Conservation (phyloP, 2,113 vertebrate genomes). For the Hippocampus barbouri region DNA sequence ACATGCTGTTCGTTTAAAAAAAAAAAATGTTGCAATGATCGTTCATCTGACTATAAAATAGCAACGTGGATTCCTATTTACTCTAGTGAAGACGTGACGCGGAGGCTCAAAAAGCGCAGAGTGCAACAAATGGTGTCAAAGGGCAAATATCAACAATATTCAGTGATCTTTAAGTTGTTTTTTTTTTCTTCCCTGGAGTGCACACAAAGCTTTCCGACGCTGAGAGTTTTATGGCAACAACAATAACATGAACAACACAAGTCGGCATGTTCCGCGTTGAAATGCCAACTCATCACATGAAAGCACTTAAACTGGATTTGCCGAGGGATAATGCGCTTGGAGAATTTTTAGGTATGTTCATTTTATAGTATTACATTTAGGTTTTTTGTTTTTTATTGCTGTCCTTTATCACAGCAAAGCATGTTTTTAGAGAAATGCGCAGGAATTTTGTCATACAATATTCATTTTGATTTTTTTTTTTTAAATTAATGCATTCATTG, state of each 20-base stretch:
- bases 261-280: neutral
- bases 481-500: too few species aligned
- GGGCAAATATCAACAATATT: constrained; percentile 33
- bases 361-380: too few species aligned
- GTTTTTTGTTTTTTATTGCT: too few species aligned
- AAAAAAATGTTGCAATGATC: neutral
- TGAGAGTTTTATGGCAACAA: constrained; percentile 28
- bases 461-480: too few species aligned
- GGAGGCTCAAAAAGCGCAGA: constrained; percentile 13
- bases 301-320: neutral
- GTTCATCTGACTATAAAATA: too few species aligned
- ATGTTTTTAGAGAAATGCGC: too few species aligned
- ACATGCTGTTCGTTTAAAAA: constrained; percentile 12
- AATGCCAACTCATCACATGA: neutral
- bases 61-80: neutral
- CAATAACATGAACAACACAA: neutral
- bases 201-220: constrained; percentile 13
- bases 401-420: too few species aligned
- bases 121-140: constrained; percentile 14
- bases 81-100: neutral
- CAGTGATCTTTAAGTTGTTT: constrained; percentile 6
- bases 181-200: neutral
- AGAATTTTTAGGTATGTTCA: too few species aligned
- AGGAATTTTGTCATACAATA: too few species aligned
- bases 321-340: neutral